Percentiles rank a stretch among this genome's conserved stretches.
phyloP scores from a whole-genome alignment of 1,140 invertebrate genomes.

The Spodoptera litura region DNA sequence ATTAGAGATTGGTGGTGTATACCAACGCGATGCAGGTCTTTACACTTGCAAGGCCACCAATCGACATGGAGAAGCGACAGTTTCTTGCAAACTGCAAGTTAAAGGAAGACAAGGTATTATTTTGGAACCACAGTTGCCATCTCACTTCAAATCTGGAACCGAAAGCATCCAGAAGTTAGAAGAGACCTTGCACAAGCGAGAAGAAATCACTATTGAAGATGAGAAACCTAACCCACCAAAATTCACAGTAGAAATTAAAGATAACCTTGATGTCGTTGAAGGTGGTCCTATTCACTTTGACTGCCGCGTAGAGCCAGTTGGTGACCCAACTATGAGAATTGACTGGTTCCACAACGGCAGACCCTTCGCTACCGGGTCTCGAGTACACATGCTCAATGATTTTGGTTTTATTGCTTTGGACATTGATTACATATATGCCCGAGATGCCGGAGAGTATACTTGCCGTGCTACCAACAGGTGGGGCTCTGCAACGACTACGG shows the following conservation, averaged over 20 bases:
- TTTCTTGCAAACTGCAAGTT: conserved; percentile 94
- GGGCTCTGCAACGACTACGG: conserved; percentile 94
- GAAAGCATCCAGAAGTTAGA: conserved; percentile 96
- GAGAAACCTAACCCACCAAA: conserved; percentile 94
- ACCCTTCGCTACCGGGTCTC: conserved; percentile 94
- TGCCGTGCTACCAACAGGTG: conserved; percentile 96
- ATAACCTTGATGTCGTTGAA: conserved; percentile 94
- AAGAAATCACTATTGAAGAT: conserved; percentile 93
- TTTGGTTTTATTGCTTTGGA: conserved; percentile 98
- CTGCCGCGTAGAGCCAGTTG: conserved; percentile 94
- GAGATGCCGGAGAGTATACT: conserved; percentile 95
- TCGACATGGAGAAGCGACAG: conserved; percentile 95
- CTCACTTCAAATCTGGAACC: conserved; percentile 94
- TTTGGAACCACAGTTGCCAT: conserved; percentile 95
- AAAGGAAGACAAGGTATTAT: conserved; percentile 95
- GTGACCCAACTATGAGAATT: conserved; percentile 95
- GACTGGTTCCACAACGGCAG: conserved; percentile 98
- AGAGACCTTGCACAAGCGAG: conserved; percentile 94
- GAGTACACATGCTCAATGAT: conserved; percentile 97
- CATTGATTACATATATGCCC: conserved; percentile 94
- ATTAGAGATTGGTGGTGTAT: conserved; percentile 95
- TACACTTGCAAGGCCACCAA: conserved; percentile 97
- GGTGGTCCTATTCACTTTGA: conserved; percentile 96
- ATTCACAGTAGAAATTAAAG: conserved; percentile 94
- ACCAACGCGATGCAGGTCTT: conserved; percentile 94